Evolutionary conservation across 2,888 invertebrate genomes (phyloP).

Genomic region (Epistrophella euchroma): DNA sequence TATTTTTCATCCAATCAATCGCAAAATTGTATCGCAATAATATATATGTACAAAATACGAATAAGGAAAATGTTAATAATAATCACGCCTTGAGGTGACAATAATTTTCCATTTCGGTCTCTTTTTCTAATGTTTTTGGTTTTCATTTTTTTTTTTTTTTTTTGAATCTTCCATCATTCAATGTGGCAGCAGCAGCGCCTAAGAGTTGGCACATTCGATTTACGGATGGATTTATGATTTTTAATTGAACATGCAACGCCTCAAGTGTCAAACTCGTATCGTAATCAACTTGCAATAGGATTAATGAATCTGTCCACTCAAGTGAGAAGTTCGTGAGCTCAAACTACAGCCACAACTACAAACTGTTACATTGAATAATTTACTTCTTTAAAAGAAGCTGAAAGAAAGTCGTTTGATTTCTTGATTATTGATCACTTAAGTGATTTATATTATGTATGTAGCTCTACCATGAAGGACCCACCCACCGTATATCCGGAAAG

Average conservation of each 20-base stretch:
- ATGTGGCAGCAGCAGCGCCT: slow-evolving; percentile 18
- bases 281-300: slow-evolving; percentile 57
- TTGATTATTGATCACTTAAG: slow-evolving; percentile 22
- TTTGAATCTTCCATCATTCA: slow-evolving; percentile 46
- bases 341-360: slow-evolving; percentile 3
- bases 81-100: slow-evolving; percentile 74
- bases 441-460: slow-evolving; percentile 8
- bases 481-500: background rate
- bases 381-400: slow-evolving; percentile 30
- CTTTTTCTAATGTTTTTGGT: slow-evolving; percentile 39
- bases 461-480: background rate
- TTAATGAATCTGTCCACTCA: slow-evolving; percentile 54
- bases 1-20: slow-evolving; percentile 58
- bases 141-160: slow-evolving; percentile 11
- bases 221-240: slow-evolving; percentile 66
- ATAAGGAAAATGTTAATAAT: slow-evolving; percentile 64
- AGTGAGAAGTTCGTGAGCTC: slow-evolving; percentile 55
- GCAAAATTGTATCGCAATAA: slow-evolving; percentile 45
- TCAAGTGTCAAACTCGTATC: slow-evolving; percentile 43
- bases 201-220: slow-evolving; percentile 58
- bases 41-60: background rate
- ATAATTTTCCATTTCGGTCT: slow-evolving; percentile 49
- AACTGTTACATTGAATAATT: slow-evolving; percentile 29
- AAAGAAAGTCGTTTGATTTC: slow-evolving; percentile 58
- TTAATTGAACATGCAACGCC: slow-evolving; percentile 68